Percentiles rank a stretch among this genome's conserved stretches.
Conservation (phyloP, 2,797 vertebrate genomes). For the Podarcis siculus region DNA sequence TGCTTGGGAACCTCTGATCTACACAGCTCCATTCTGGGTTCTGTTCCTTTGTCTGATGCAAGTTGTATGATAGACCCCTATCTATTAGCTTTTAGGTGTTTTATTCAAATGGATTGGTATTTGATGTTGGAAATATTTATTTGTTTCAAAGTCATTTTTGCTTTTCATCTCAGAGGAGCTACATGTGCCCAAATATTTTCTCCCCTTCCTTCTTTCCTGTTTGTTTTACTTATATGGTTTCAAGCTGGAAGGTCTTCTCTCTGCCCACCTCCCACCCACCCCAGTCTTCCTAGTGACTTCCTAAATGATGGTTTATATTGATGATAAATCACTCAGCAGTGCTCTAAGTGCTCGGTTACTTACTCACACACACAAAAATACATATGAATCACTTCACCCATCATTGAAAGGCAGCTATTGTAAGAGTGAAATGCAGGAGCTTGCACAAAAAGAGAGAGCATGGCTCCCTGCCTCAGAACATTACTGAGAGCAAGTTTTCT, state of each 20-base stretch:
- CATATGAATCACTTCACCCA: background rate
- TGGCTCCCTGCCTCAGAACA: background rate
- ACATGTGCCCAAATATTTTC: background rate
- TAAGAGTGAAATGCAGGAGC: background rate
- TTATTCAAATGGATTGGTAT: background rate
- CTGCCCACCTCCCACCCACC: background rate
- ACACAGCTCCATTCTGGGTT: background rate
- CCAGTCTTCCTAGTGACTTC: background rate
- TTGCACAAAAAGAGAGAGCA: background rate
- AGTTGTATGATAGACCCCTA: background rate
- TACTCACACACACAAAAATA: conserved; percentile 15
- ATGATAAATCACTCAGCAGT: conserved; percentile 17
- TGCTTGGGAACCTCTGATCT: background rate
- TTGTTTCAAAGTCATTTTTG: background rate
- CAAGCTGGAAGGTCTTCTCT: background rate
- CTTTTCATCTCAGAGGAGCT: background rate
- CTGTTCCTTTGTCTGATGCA: background rate
- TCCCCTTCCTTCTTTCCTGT: background rate
- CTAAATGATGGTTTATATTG: background rate
- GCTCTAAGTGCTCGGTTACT: conserved; percentile 22
- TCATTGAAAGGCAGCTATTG: conserved; percentile 34
- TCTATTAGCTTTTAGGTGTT: background rate
- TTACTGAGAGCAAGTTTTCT: background rate
- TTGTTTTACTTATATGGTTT: conserved; percentile 39
- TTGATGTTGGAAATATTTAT: background rate